Percentiles rank a stretch among this genome's conserved stretches.
These are phyloP conservation scores for Drosophila pruinosa DNA, from an alignment of 1,140 invertebrate species.

Conservation along the genomic window DNA sequence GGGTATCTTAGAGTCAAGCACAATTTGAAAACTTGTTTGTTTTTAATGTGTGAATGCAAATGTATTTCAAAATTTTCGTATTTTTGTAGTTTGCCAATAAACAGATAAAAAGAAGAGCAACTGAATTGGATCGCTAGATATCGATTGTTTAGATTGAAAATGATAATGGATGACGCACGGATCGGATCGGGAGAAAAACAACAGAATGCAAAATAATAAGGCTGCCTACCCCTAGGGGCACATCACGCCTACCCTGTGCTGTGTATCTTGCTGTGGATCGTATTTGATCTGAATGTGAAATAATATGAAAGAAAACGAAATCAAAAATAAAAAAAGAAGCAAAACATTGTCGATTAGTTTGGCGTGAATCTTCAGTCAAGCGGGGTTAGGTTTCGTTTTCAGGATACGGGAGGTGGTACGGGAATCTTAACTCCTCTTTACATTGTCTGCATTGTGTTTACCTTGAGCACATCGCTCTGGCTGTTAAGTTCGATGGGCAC, in stretches of 20 bases:
- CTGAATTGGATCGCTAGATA: constrained; percentile 32
- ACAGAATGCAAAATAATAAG: constrained; percentile 9
- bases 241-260: constrained; percentile 70
- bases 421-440: background rate
- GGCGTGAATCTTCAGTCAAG: constrained; percentile 38
- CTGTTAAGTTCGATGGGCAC: constrained; percentile 89
- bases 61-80: constrained; percentile 47
- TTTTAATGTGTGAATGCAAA: constrained; percentile 63
- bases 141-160: constrained; percentile 51
- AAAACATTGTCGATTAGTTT: constrained; percentile 60
- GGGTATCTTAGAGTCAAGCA: background rate
- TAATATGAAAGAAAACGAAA: constrained; percentile 16
- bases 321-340: constrained; percentile 34
- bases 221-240: constrained; percentile 54
- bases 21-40: background rate
- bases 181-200: background rate
- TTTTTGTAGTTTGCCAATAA: constrained; percentile 11
- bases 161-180: constrained; percentile 57
- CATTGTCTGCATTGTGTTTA: constrained; percentile 83
- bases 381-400: constrained; percentile 14
- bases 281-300: constrained; percentile 67
- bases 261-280: constrained; percentile 72
- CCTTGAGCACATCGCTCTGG: constrained; percentile 91
- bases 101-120: constrained; percentile 25
- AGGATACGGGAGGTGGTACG: background rate